phyloP scores from a whole-genome alignment of 2,113 vertebrate genomes.

The Mionectes macconnelli region DNA sequence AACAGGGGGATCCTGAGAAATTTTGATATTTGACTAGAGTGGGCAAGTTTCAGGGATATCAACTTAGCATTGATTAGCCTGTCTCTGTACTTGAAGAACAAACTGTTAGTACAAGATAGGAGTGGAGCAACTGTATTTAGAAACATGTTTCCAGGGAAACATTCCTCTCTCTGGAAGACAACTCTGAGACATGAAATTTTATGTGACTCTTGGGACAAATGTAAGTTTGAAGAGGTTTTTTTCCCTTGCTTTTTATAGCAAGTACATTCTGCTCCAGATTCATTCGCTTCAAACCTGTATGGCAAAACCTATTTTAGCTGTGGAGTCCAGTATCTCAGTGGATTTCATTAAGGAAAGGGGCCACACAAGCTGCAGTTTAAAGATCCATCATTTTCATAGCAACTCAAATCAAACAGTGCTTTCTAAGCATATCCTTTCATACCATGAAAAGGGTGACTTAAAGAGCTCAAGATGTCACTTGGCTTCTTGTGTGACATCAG shows the following conservation, averaged over 20 bases:
- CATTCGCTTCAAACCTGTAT: not conserved
- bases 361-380: slow-evolving; percentile 5
- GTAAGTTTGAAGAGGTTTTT: not conserved
- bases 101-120: slow-evolving; percentile 33
- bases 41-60: not conserved
- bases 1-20: not conserved
- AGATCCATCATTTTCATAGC: not conserved
- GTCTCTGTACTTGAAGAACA: slow-evolving; percentile 61
- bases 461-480: not conserved
- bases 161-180: slow-evolving; percentile 42
- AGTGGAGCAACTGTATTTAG: slow-evolving; percentile 18
- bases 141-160: slow-evolving; percentile 52
- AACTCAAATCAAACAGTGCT: not conserved
- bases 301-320: slow-evolving; percentile 28
- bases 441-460: not conserved
- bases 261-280: slow-evolving; percentile 63
- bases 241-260: slow-evolving; percentile 24
- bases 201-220: slow-evolving; percentile 36
- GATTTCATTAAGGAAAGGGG: slow-evolving; percentile 54
- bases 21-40: not conserved
- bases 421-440: not conserved
- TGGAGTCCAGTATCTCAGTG: slow-evolving; percentile 3
- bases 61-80: not conserved
- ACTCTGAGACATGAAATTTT: not conserved
- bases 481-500: not conserved